These are phyloP conservation scores for Pocillopora meandrina DNA, from an alignment of 92 coral and sea anemone genomes.

Conservation along the genomic window DNA sequence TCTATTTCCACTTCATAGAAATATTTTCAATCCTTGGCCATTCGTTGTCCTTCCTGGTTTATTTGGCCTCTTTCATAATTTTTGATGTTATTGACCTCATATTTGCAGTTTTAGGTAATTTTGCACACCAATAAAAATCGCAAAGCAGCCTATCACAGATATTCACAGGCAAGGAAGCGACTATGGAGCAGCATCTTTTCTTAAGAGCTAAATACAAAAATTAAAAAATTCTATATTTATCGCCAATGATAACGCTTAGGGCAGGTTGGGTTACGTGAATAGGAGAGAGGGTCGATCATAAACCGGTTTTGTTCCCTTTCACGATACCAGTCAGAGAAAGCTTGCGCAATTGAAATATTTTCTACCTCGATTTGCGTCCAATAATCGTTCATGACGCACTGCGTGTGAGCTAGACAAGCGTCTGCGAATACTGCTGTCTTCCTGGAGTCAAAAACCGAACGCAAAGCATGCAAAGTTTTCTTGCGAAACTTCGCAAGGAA, in stretches of 20 bases:
- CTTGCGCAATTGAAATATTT: slow-evolving; percentile 18
- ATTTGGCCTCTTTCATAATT: too few relatives aligned
- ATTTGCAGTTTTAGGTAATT: too few relatives aligned
- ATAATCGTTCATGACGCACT: slow-evolving; percentile 8
- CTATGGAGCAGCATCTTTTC: too few relatives aligned
- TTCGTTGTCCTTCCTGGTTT: too few relatives aligned
- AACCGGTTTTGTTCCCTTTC: slow-evolving; percentile 2
- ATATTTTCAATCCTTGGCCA: too few relatives aligned
- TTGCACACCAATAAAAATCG: too few relatives aligned
- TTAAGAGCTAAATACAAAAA: too few relatives aligned
- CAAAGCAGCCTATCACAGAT: too few relatives aligned
- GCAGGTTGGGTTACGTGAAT: slow-evolving; percentile 44
- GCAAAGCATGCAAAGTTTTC: slow-evolving; percentile 30
- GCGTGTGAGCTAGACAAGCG: slow-evolving; percentile 39
- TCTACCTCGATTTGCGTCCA: slow-evolving; percentile 34
- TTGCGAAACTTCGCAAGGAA: slow-evolving; percentile 29
- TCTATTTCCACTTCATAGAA: too few relatives aligned
- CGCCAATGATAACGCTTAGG: slow-evolving; percentile 20
- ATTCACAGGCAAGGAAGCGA: too few relatives aligned
- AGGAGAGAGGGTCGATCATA: slow-evolving; percentile 19
- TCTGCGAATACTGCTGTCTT: slow-evolving; percentile 32
- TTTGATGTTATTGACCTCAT: too few relatives aligned
- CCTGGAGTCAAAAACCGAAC: slow-evolving; percentile 3
- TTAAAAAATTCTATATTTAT: background rate
- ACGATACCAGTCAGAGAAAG: slow-evolving; percentile 34